Percentiles rank a stretch among this genome's conserved stretches.
Evolutionary conservation across 53 echinoderm and acorn worm genomes (phyloP).

Genomic region (Patiria pectinifera): DNA sequence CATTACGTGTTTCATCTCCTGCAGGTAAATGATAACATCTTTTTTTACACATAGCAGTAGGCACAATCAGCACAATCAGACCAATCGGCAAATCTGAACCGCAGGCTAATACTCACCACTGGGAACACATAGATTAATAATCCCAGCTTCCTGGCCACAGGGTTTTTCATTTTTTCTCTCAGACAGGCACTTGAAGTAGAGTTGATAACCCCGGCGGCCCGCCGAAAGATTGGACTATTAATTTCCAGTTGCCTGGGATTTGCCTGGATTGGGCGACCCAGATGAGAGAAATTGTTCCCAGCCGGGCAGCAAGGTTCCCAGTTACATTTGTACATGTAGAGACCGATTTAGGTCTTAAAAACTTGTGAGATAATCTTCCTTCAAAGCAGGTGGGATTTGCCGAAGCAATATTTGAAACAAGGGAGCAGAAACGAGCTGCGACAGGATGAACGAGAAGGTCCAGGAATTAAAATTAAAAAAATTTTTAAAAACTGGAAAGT

Average conservation of each 20-base stretch:
- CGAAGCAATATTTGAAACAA: background rate
- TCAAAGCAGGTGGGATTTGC: constrained; percentile 22
- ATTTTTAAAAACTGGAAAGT: background rate
- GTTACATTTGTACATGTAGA: background rate
- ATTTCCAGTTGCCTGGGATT: constrained; percentile 3
- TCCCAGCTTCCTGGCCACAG: constrained; percentile 36
- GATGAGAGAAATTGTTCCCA: background rate
- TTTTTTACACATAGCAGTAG: background rate
- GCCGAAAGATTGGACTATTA: background rate
- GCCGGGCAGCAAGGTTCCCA: background rate
- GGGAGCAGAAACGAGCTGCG: background rate
- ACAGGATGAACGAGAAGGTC: background rate
- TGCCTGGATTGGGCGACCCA: background rate
- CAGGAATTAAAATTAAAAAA: background rate
- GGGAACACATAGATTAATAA: constrained; percentile 8
- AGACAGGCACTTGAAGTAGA: constrained; percentile 9
- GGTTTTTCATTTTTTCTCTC: background rate
- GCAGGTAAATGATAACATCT: too few species aligned
- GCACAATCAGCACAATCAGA: constrained; percentile 29
- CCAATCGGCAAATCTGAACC: constrained; percentile 4
- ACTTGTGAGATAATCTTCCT: background rate
- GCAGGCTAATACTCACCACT: background rate
- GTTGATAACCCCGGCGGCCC: too few species aligned
- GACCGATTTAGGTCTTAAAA: background rate
- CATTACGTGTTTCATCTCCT: too few species aligned